phyloP scores from a whole-genome alignment of 30 jellyfish, hydroid and myxozoan genomes.

The Morbakka virulenta region DNA sequence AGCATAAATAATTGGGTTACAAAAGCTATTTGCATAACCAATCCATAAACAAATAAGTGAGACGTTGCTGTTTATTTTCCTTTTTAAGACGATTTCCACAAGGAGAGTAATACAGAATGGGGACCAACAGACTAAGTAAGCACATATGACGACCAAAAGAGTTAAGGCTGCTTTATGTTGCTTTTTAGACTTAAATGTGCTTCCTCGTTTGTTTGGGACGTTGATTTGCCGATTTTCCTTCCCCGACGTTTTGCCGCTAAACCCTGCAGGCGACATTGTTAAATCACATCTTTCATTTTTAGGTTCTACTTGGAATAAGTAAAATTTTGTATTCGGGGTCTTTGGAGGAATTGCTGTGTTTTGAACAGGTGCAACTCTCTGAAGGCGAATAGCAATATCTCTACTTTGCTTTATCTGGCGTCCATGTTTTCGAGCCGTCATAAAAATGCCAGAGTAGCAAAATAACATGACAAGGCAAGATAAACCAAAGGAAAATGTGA shows the following conservation, averaged over 20 bases:
- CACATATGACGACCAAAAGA: conserved; percentile 21
- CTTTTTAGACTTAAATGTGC: background rate
- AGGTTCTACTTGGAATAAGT: too few relatives aligned
- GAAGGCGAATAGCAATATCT: too few relatives aligned
- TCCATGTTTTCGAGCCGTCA: conserved; percentile 31
- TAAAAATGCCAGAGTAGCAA: conserved; percentile 43
- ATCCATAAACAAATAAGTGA: conserved; percentile 53
- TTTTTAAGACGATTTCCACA: conserved; percentile 17
- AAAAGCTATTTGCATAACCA: conserved; percentile 54
- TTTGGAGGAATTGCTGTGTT: too few relatives aligned
- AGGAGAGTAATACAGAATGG: conserved; percentile 56
- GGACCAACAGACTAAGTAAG: conserved; percentile 52
- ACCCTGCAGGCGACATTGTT: background rate
- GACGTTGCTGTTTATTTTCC: conserved; percentile 4
- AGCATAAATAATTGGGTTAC: conserved; percentile 43
- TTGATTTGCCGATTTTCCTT: too few relatives aligned
- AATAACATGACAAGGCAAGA: conserved; percentile 27
- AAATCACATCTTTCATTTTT: background rate
- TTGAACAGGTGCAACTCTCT: too few relatives aligned
- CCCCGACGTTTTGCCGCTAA: too few relatives aligned
- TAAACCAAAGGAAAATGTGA: conserved; percentile 38
- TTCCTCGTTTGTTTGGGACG: too few relatives aligned
- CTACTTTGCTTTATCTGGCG: background rate
- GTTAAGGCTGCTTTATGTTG: conserved; percentile 36
- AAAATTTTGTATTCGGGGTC: too few relatives aligned